Evolutionary conservation across 1,140 invertebrate genomes (phyloP), one percentile per base, ranked within the genome.

Genomic region (Dryas iulia): DNA sequence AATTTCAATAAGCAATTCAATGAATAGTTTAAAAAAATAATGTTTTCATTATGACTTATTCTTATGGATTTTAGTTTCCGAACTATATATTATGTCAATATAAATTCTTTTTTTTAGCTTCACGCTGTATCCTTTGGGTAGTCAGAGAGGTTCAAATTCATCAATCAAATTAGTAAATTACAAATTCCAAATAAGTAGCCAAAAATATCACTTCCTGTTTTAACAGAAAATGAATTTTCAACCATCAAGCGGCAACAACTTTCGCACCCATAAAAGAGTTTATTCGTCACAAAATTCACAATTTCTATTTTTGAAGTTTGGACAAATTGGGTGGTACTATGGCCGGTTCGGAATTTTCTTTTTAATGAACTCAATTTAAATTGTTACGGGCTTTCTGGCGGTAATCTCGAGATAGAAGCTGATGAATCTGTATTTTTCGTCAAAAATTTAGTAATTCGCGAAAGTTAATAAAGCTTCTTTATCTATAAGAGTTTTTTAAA

Each of bases 181-280:
- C n/a, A n/a, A n/a, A n/a, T n/a, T n/a, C n/a, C n/a, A n/a, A n/a
- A n/a, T n/a, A n/a, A n/a, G 26, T 28, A 28, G 3, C 26, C 6
- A 3, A 6, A 28, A 3, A 28, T 6, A 61, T 73, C 77, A 7
- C 57, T 62, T 70, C 64, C 64, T 26, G 31, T 68, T 18, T 76
- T 57, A 69, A 75, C 69, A 73, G 73, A 82, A 82, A 79, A 81
- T 81, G 70, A 78, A 79, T 79, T 82, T 74, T n/a, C n/a, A n/a
- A 60, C 76, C 72, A 67, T 64, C 74, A 65, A 84, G 79, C 69
- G 61, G 35, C 47, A 72, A 65, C 71, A 75, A 75, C 73, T 71
- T 58, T 66, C 58, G 61, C 62, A 59, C 71, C 74, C 76, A 79
- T 78, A 77, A 58, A 81, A 77, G 71, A 76, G 81, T 79, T 78